phyloP scores from a whole-genome alignment of 2,888 invertebrate species.

The Drosophila paranaensis region DNA sequence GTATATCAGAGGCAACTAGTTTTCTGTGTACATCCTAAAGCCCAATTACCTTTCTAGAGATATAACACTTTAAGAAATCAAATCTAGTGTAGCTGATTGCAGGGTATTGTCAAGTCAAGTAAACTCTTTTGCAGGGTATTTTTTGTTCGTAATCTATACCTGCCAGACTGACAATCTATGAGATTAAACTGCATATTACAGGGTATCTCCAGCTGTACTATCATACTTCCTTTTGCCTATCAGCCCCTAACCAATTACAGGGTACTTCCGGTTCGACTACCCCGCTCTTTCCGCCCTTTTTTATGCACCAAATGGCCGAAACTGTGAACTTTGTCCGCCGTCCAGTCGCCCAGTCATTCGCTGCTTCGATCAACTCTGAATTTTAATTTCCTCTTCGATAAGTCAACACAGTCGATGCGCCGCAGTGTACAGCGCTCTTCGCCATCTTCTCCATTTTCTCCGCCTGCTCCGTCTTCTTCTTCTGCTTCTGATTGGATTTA shows the following conservation, averaged over 20 bases:
- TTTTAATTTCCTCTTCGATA: slow-evolving; percentile 69
- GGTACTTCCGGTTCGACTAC: not conserved
- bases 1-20: too few species aligned
- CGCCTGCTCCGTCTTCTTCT: too few species aligned
- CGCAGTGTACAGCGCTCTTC: slow-evolving; percentile 5
- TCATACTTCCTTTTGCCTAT: not conserved
- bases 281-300: not conserved
- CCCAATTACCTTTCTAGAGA: too few species aligned
- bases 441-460: not conserved
- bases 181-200: not conserved
- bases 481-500: slow-evolving; percentile 67
- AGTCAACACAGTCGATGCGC: slow-evolving; percentile 32
- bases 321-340: slow-evolving; percentile 7
- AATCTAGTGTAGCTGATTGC: too few species aligned
- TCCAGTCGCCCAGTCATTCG: not conserved
- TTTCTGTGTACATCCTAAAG: too few species aligned
- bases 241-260: not conserved
- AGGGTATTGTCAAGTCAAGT: too few species aligned
- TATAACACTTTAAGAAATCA: too few species aligned
- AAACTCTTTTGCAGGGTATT: too few species aligned
- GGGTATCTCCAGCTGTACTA: not conserved
- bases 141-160: too few species aligned
- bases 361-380: slow-evolving; percentile 51
- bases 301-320: slow-evolving; percentile 23
- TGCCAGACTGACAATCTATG: too few species aligned